These are phyloP conservation scores for Oreochromis niloticus DNA, from an alignment of 2,113 vertebrate genomes.

Conservation along the genomic window DNA sequence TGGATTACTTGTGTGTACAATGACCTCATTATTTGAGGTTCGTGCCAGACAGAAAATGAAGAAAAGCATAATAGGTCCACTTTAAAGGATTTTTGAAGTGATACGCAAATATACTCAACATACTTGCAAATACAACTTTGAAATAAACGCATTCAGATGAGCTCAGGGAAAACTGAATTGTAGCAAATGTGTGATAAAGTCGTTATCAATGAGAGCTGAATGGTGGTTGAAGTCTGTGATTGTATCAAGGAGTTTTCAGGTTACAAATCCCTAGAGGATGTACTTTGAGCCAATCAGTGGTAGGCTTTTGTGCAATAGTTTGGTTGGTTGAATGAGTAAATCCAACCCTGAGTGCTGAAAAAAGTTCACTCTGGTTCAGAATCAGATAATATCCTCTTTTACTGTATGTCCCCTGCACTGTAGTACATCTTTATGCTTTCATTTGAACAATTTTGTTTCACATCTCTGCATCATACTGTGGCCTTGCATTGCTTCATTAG, in stretches of 20 bases:
- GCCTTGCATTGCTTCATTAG: slow-evolving; percentile 81
- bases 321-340: slow-evolving; percentile 22
- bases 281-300: slow-evolving; percentile 2
- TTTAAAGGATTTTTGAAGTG: background rate
- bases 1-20: background rate
- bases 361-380: slow-evolving; percentile 11
- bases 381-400: background rate
- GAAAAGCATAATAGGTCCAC: background rate
- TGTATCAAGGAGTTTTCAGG: slow-evolving; percentile 29
- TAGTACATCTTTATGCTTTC: slow-evolving; percentile 6
- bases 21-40: background rate
- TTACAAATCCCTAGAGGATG: background rate
- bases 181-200: slow-evolving; percentile 49
- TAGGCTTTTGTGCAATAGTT: slow-evolving; percentile 59
- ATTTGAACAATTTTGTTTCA: slow-evolving; percentile 20
- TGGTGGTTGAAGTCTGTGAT: slow-evolving; percentile 4
- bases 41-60: background rate
- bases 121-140: background rate
- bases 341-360: slow-evolving; percentile 32
- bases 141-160: slow-evolving; percentile 25
- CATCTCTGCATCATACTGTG: slow-evolving; percentile 68
- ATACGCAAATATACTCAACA: background rate
- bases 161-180: slow-evolving; percentile 65
- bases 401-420: slow-evolving; percentile 13
- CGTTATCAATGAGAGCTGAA: background rate